Evolutionary conservation across 2,113 vertebrate species (phyloP), one percentile per base, ranked within the genome.

Genomic region (Galeopterus variegatus): DNA sequence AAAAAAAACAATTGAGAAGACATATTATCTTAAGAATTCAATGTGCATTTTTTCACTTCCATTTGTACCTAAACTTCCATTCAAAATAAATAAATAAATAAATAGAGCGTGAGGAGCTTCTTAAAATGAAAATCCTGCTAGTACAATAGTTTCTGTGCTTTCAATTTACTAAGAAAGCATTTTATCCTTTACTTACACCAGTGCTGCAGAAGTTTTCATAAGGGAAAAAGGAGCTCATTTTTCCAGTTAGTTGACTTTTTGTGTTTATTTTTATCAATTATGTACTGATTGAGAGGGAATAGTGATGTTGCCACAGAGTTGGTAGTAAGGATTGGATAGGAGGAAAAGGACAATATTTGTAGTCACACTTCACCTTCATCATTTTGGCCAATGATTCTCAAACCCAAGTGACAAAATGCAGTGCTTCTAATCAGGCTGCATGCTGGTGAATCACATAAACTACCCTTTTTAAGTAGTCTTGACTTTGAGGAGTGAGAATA

Each of bases 301-400:
- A 60, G 12, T 50, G 3, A 62, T 41, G 12, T 13, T 72, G 62
- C 6, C 65, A 73, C 23, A 33, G 19, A 81, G 8, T n/a, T 77
- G 15, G 3, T 69, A 58, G 1, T 8, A 45, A 86, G 26, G 24
- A 54, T 33, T 70, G 28, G 18, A 8, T 31, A 88, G 62, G 18
- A 93, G 4, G 0, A 8, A 81, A 75, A 60, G 7, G 4, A 19
- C 4, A 45, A 33, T 2, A 8, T 48, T 76, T 93, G 14, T 54
- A 13, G 26, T 65, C 33, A 88, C 4, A 50, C 5, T 76, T 92
- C 6, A 31, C 26, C 17, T 65, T n/a, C 19, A 79, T 52, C 18
- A 70, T 70, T 92, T 96, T 80, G 24, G 65, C 23, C 45, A 48
- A n/a, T 67, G 21, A 36, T 6, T 84, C 15, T 54, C 33, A 95